phyloP scores from a whole-genome alignment of 2,888 invertebrate genomes.

The Chromoteleia sp. region DNA sequence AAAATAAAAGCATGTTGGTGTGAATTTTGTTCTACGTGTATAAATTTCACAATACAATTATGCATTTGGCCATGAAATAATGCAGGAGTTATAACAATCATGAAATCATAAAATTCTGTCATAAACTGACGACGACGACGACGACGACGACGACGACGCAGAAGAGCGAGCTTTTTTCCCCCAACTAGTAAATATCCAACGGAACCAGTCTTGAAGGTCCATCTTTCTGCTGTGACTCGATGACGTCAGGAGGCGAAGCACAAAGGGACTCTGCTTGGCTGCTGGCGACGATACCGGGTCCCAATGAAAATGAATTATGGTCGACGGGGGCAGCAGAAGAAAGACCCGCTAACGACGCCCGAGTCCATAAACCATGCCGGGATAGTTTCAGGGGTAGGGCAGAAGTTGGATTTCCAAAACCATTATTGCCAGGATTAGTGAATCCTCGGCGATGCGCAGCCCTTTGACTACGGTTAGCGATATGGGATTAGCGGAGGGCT shows the following conservation, averaged over 20 bases:
- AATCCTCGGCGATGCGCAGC: constrained; percentile 75
- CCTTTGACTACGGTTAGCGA: constrained; percentile 80
- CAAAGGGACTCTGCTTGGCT: constrained; percentile 67
- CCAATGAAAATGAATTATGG: constrained; percentile 64
- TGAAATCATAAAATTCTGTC: too few relatives aligned
- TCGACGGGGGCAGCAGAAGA: constrained; percentile 37
- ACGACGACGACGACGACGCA: too few relatives aligned
- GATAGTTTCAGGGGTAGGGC: constrained; percentile 56
- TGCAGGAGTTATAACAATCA: too few relatives aligned
- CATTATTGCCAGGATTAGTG: constrained; percentile 81
- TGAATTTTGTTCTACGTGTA: too few relatives aligned
- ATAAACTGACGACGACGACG: too few relatives aligned
- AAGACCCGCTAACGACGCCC: constrained; percentile 58
- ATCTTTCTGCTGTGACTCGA: neutral
- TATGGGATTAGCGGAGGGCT: constrained; percentile 73
- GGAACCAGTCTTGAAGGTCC: neutral
- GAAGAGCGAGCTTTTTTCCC: too few relatives aligned
- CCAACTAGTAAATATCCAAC: too few relatives aligned
- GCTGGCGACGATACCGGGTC: constrained; percentile 56
- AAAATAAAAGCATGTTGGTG: too few relatives aligned
- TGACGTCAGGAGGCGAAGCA: constrained; percentile 61
- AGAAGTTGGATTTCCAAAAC: constrained; percentile 74
- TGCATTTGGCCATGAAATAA: too few relatives aligned
- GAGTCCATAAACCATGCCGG: constrained; percentile 54
- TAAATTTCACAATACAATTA: too few relatives aligned